Base-by-base conservation (phyloP, 1,140 invertebrate species). In the Steinernema feltiae region DNA sequence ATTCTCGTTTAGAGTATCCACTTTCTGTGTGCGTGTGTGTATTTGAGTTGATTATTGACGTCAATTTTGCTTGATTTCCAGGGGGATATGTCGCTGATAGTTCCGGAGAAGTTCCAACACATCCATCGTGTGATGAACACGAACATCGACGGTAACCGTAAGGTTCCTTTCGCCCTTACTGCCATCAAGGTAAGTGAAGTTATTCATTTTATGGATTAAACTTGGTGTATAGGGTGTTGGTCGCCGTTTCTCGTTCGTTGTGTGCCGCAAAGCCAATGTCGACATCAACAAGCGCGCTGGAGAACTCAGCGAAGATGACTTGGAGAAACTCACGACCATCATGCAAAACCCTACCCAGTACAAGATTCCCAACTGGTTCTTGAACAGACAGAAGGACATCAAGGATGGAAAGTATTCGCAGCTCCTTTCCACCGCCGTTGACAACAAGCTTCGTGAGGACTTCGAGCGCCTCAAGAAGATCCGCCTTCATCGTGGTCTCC, bases 81-180 rank as follows among this genome's bases (percentile, higher is more conserved):
- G 1, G 1, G 24, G 18, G 32, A 79, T 30, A 88, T 94, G 93
- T 93, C 94, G 87, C 90, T 99, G 84, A 93, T 99, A 69, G 92
- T 98, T 83, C 95, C 97, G 85, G 95, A 98, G 82, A 98, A 97
- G 88, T 99, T 99, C 88, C 95, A 98, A 89, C 97, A 99, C 90
- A 99, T 99, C 91, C 92, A 98, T 90, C 97, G 97, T 97, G 93
- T 99, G 86, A 92, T 98, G 90, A 93, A 93, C 91, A 98, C 96
- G 87, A 99, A 99, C 87, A 99, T 99, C 83, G 96, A 99, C 91
- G 97, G 97, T 87, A 93, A 94, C 88, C 90, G 92, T 48, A 99
- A 98, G 88, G 93, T 98, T 78, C 95, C 95, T 91, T 98, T 97
- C 88, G 96, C 97, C 74, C 91, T 99, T 90, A 99, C 96, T 35